Conservation (phyloP, 1,140 invertebrate genomes). For the Lanistes nyassanus region DNA sequence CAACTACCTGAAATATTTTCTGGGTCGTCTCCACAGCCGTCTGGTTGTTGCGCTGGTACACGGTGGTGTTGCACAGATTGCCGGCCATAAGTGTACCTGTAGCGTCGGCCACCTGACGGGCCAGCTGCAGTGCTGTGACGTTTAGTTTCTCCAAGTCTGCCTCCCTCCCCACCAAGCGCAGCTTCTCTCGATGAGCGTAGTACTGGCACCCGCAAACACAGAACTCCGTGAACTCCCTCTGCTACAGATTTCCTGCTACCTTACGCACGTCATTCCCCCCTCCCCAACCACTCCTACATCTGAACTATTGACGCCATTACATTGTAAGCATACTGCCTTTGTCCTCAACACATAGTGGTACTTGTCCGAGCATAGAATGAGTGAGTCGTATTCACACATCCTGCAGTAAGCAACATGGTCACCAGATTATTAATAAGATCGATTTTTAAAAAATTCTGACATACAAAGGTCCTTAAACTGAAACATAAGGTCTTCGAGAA, state of each 20-base stretch:
- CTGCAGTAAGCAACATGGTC: too few species aligned
- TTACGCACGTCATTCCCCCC: too few species aligned
- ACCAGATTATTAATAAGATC: too few species aligned
- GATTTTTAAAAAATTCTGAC: too few species aligned
- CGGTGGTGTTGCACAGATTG: constrained; percentile 49
- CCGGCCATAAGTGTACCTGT: constrained; percentile 56
- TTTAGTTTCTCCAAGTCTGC: constrained; percentile 50
- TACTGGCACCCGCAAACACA: constrained; percentile 36
- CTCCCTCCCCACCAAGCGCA: constrained; percentile 48
- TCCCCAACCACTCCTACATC: too few species aligned
- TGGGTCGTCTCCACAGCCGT: constrained; percentile 24
- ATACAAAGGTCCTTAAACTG: not conserved
- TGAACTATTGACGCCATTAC: too few species aligned
- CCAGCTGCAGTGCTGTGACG: constrained; percentile 45
- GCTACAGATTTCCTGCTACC: too few species aligned
- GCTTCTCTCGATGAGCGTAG: constrained; percentile 56
- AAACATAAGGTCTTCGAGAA: not conserved
- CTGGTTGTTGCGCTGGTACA: constrained; percentile 38
- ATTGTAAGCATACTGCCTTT: too few species aligned
- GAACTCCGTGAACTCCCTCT: too few species aligned
- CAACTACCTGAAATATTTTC: constrained; percentile 43
- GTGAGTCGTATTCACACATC: too few species aligned
- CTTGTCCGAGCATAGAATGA: too few species aligned
- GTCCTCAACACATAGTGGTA: too few species aligned
- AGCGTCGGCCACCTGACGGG: constrained; percentile 48